Percentiles rank a stretch among this genome's conserved stretches.
Conservation (phyloP, 2,888 invertebrate genomes). For the Drosophila anomelani region DNA sequence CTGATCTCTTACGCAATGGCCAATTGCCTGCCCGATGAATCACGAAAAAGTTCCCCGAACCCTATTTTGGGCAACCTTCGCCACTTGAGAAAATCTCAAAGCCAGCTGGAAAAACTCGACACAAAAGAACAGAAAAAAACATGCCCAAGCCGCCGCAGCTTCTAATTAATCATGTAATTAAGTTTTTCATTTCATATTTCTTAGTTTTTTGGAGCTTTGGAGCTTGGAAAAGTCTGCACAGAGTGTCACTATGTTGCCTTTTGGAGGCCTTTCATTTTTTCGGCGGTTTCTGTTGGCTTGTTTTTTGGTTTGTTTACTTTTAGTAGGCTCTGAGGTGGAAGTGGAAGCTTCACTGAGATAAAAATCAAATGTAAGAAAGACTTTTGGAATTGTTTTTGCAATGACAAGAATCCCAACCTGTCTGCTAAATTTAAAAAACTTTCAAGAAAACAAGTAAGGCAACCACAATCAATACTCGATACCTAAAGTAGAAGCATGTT, state of each 20-base stretch:
- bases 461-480: no score
- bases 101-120: conserved; percentile 21
- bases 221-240: conserved; percentile 52
- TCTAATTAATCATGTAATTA: conserved; percentile 69
- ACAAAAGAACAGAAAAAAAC: conserved; percentile 30
- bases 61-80: conserved; percentile 62
- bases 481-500: background rate
- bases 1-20: conserved; percentile 60
- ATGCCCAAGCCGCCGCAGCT: conserved; percentile 20
- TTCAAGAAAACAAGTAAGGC: background rate
- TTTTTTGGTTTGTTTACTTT: background rate
- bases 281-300: conserved; percentile 1
- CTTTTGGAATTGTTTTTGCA: background rate
- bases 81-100: conserved; percentile 20
- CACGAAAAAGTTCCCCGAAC: conserved; percentile 51
- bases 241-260: conserved; percentile 45
- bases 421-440: background rate
- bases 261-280: conserved; percentile 64
- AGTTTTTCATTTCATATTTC: conserved; percentile 47
- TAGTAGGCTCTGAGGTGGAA: background rate
- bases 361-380: background rate
- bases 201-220: conserved; percentile 23
- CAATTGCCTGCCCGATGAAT: conserved; percentile 65
- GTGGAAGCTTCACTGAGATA: background rate
- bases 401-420: background rate